These are phyloP conservation scores for Harmothoe impar DNA, from an alignment of 2,888 invertebrate genomes.

Conservation along the genomic window DNA sequence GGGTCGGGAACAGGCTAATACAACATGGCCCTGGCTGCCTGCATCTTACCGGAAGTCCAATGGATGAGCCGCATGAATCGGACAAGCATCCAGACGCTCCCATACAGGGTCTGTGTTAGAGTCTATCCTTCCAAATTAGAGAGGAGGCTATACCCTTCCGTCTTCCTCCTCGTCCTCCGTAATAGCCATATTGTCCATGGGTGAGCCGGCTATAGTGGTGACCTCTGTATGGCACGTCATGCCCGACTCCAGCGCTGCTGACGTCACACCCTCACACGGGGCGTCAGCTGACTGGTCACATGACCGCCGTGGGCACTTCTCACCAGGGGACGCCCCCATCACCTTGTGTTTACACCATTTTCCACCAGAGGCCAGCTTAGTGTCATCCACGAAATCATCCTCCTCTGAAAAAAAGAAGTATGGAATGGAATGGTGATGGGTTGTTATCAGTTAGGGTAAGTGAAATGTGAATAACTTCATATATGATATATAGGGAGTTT, in stretches of 20 bases:
- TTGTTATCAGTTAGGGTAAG: neutral
- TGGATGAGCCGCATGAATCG: no score
- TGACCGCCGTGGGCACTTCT: neutral
- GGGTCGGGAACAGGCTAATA: no score
- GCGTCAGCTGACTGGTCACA: neutral
- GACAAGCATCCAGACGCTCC: no score
- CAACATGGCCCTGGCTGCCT: no score
- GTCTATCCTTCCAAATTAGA: no score
- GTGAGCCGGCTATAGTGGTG: neutral
- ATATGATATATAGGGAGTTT: no score
- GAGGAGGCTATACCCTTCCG: neutral
- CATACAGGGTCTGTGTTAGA: no score
- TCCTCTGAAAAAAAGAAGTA: conserved; percentile 18
- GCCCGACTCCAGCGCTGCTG: neutral
- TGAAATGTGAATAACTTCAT: neutral
- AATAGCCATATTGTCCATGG: neutral
- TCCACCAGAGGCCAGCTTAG: neutral
- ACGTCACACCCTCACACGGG: neutral
- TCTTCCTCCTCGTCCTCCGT: conserved; percentile 20
- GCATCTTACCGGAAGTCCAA: no score
- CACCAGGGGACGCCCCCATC: conserved; percentile 21
- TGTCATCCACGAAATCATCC: neutral
- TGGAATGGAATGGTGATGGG: neutral
- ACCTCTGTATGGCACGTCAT: neutral
- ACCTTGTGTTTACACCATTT: conserved; percentile 46